A percentile compares a stretch with the other conserved stretches of the same genome.
phyloP scores from a whole-genome alignment of 2,888 invertebrate genomes.

The Dasypolia templi region DNA sequence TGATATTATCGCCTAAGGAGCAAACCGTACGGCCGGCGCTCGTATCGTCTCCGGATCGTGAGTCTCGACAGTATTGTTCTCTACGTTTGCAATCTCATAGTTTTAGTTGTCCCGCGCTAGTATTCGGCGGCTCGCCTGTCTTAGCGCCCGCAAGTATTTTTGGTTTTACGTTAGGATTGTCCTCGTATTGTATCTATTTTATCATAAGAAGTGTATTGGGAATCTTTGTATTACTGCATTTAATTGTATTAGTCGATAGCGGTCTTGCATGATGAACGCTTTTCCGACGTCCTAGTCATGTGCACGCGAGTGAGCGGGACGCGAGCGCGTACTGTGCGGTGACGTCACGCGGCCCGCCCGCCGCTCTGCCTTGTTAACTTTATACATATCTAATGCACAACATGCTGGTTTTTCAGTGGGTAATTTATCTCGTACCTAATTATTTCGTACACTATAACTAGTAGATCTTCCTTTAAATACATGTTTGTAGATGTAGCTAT shows the following conservation, averaged over 20 bases:
- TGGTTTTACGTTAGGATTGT: constrained; percentile 57
- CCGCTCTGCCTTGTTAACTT: constrained; percentile 39
- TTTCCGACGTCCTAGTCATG: constrained; percentile 78
- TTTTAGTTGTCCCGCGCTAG: constrained; percentile 66
- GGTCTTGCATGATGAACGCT: constrained; percentile 73
- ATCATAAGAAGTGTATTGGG: constrained; percentile 64
- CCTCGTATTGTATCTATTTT: constrained; percentile 62
- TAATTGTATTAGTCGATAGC: constrained; percentile 73
- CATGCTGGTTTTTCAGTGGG: constrained; percentile 66
- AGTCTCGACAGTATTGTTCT: constrained; percentile 63
- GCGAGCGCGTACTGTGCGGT: not conserved
- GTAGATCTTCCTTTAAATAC: constrained; percentile 75
- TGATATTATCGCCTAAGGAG: constrained; percentile 89
- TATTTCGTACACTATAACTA: constrained; percentile 70
- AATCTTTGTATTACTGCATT: constrained; percentile 75
- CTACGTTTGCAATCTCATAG: constrained; percentile 78
- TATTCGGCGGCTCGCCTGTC: constrained; percentile 44
- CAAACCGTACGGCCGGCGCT: constrained; percentile 67
- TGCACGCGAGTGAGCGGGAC: constrained; percentile 38
- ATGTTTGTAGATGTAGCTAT: constrained; percentile 73
- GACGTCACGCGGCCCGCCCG: constrained; percentile 33
- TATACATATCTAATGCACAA: constrained; percentile 69
- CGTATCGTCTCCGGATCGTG: constrained; percentile 59
- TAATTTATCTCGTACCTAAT: constrained; percentile 70
- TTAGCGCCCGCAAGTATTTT: constrained; percentile 54